These are phyloP conservation scores for Cataglyphis altisquamis DNA, from an alignment of 2,888 invertebrate species.

Conservation along the genomic window DNA sequence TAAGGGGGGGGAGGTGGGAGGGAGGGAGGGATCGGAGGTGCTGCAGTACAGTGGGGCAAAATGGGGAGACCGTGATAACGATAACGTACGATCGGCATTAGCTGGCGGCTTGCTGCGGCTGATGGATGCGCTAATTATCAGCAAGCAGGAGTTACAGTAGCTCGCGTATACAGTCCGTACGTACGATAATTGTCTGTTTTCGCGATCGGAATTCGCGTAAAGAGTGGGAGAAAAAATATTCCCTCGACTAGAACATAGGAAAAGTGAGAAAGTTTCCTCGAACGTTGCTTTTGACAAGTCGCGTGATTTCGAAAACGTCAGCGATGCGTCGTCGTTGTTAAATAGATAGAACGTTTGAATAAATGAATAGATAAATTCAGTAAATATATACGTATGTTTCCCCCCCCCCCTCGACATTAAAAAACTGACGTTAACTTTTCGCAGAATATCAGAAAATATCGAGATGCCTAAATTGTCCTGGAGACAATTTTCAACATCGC, in stretches of 20 bases:
- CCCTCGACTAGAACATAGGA: background rate
- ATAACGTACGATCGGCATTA: slow-evolving; percentile 87
- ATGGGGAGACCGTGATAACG: slow-evolving; percentile 86
- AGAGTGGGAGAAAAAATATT: slow-evolving; percentile 59
- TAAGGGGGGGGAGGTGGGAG: slow-evolving; percentile 47
- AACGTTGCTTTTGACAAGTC: background rate
- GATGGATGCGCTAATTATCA: slow-evolving; percentile 87
- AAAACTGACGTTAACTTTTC: background rate
- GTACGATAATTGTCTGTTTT: slow-evolving; percentile 78
- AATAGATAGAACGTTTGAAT: background rate
- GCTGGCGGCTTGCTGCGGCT: slow-evolving; percentile 86
- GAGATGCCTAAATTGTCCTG: slow-evolving; percentile 30
- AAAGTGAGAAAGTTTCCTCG: slow-evolving; percentile 43
- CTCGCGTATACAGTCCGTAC: slow-evolving; percentile 77
- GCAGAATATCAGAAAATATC: background rate
- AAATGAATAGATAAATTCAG: background rate
- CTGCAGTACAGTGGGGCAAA: slow-evolving; percentile 79
- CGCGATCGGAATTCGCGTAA: slow-evolving; percentile 71
- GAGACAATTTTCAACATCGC: slow-evolving; percentile 39
- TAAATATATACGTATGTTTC: background rate
- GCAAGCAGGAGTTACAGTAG: slow-evolving; percentile 86
- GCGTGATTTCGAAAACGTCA: background rate
- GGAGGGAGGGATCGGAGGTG: slow-evolving; percentile 36
- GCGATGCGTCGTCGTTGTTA: background rate
- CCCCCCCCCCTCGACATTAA: background rate